Conservation (phyloP, 2,797 vertebrate genomes). For the Lycodopsis pacificus region DNA sequence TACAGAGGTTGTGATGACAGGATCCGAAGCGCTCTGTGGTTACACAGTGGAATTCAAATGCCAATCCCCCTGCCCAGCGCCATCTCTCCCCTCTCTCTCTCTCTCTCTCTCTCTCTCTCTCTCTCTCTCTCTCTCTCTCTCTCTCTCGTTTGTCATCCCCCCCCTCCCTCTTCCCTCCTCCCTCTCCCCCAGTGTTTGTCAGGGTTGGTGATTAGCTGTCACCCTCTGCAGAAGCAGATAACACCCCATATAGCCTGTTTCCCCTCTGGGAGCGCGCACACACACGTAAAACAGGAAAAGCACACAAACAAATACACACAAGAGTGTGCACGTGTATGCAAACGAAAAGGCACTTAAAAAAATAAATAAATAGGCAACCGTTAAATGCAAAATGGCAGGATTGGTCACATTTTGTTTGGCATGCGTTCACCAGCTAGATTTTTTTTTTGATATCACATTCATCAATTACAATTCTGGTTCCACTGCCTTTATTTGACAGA, state of each 20-base stretch:
- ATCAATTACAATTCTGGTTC: not conserved
- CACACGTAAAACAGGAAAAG: conserved; percentile 71
- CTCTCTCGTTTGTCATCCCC: conserved; percentile 64
- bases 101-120: conserved; percentile 42
- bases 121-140: conserved; percentile 22
- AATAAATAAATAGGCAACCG: conserved; percentile 25
- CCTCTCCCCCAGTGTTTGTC: conserved; percentile 80
- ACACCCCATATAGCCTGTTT: conserved; percentile 83
- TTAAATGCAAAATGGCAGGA: conserved; percentile 50
- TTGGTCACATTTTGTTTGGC: conserved; percentile 36
- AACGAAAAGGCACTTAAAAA: conserved; percentile 62
- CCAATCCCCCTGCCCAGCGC: conserved; percentile 73
- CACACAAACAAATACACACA: conserved; percentile 75
- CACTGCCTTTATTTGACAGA: not conserved
- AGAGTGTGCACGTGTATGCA: conserved; percentile 65
- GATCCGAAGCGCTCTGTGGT: conserved; percentile 72
- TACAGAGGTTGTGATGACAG: conserved; percentile 76
- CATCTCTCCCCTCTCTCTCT: conserved; percentile 49
- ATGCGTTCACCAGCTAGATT: conserved; percentile 41
- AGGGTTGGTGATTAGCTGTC: conserved; percentile 87
- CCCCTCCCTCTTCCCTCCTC: conserved; percentile 58
- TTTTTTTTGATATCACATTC: conserved; percentile 2
- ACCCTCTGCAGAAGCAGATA: conserved; percentile 84
- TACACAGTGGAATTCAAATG: conserved; percentile 81
- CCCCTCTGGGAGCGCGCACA: conserved; percentile 79